Evolutionary conservation across 2,113 vertebrate species (phyloP).

Genomic region (Rhagologus leucostigma): DNA sequence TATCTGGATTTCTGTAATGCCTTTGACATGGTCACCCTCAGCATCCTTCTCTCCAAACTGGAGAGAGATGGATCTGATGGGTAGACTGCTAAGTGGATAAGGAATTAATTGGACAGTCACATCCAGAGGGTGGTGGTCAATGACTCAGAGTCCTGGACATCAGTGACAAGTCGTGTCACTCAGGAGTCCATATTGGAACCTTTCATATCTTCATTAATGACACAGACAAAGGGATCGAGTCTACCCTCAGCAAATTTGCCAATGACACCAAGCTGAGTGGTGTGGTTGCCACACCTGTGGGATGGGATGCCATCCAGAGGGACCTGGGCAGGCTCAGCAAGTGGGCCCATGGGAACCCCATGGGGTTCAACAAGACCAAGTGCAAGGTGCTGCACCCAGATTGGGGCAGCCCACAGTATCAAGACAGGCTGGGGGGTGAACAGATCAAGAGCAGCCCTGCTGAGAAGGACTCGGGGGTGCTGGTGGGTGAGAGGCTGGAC

Average conservation of each 20-base stretch:
- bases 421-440: not conserved
- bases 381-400: not conserved
- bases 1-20: not conserved
- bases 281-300: not conserved
- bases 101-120: not conserved
- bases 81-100: not conserved
- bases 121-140: not conserved
- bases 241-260: not conserved
- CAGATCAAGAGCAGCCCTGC: accelerated
- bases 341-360: not conserved
- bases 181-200: not conserved
- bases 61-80: not conserved
- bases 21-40: not conserved
- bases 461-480: not conserved
- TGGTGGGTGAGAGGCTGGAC: not conserved
- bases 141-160: not conserved
- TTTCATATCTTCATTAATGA: not conserved
- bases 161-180: not conserved
- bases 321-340: not conserved
- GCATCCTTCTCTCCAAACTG: not conserved
- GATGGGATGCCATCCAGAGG: not conserved
- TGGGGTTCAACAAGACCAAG: not conserved
- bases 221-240: not conserved
- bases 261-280: not conserved
- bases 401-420: accelerated